Conservation (phyloP, 2,797 vertebrate genomes). For the Carapus acus region DNA sequence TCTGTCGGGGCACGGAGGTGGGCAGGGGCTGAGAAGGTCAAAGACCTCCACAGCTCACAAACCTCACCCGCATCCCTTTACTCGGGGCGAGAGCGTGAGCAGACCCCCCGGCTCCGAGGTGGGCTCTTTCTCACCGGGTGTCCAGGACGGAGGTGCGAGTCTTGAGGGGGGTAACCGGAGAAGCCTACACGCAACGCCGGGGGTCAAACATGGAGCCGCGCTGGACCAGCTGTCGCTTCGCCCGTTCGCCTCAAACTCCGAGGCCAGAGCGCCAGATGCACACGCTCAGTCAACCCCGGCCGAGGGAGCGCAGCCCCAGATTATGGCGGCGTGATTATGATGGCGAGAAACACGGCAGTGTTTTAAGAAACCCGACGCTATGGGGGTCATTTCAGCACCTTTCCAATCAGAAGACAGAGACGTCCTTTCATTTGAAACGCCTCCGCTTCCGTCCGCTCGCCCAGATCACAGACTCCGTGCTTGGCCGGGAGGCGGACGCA, state of each 20-base stretch:
- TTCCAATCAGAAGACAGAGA: conserved; percentile 53
- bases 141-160: conserved; percentile 64
- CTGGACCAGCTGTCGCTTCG: conserved; percentile 78
- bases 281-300: conserved; percentile 55
- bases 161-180: conserved; percentile 65
- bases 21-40: conserved; percentile 62
- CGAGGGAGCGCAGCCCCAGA: conserved; percentile 48
- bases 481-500: conserved; percentile 61
- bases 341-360: conserved; percentile 14
- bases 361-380: too few species aligned
- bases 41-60: conserved; percentile 49
- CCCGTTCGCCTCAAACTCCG: conserved; percentile 61
- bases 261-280: conserved; percentile 71
- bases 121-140: conserved; percentile 71
- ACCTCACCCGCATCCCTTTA: conserved; percentile 51
- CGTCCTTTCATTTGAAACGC: conserved; percentile 56
- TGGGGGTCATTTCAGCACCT: conserved; percentile 46
- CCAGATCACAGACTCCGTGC: conserved; percentile 54
- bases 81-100: conserved; percentile 48
- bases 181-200: conserved; percentile 65
- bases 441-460: conserved; percentile 53
- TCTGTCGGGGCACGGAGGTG: conserved; percentile 62
- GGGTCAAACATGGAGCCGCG: conserved; percentile 78
- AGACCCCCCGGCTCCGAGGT: conserved; percentile 66
- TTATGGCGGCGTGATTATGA: conserved; percentile 47